A percentile compares a stretch with the other conserved stretches of the same genome.
phyloP scores from a whole-genome alignment of 92 coral and sea anemone species.

The Phenganax subtilis region DNA sequence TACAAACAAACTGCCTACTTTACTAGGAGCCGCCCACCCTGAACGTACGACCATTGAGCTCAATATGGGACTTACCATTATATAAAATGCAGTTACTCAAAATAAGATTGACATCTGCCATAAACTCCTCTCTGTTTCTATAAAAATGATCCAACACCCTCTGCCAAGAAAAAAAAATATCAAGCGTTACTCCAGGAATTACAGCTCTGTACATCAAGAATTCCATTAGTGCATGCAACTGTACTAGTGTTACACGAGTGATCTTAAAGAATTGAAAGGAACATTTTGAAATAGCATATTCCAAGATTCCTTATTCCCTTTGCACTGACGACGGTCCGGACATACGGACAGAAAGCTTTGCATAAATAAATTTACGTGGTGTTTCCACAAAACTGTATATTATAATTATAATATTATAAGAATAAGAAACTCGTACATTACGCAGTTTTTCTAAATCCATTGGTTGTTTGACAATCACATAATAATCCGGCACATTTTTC shows the following conservation, averaged over 20 bases:
- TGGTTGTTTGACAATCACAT: constrained; percentile 87
- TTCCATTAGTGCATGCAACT: too few relatives aligned
- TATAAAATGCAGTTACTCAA: constrained; percentile 74
- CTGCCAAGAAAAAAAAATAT: constrained; percentile 40
- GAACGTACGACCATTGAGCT: too few relatives aligned
- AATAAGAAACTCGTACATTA: constrained; percentile 54
- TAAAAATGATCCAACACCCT: constrained; percentile 86
- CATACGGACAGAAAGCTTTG: too few relatives aligned
- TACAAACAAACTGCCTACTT: too few relatives aligned
- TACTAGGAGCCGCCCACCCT: too few relatives aligned
- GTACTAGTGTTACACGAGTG: too few relatives aligned
- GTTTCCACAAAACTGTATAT: too few relatives aligned
- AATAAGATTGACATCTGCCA: constrained; percentile 75
- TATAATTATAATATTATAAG: too few relatives aligned
- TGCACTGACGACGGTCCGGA: too few relatives aligned
- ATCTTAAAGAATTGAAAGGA: neutral
- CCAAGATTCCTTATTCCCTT: too few relatives aligned
- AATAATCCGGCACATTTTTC: constrained; percentile 93
- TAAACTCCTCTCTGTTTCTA: constrained; percentile 79
- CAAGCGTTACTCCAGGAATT: neutral
- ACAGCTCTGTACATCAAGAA: neutral
- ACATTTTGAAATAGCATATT: neutral
- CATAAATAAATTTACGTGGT: too few relatives aligned
- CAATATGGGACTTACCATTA: constrained; percentile 61
- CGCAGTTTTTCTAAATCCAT: constrained; percentile 87